Conservation (phyloP, 2,797 vertebrate species). For the Gobio occitaniae region DNA sequence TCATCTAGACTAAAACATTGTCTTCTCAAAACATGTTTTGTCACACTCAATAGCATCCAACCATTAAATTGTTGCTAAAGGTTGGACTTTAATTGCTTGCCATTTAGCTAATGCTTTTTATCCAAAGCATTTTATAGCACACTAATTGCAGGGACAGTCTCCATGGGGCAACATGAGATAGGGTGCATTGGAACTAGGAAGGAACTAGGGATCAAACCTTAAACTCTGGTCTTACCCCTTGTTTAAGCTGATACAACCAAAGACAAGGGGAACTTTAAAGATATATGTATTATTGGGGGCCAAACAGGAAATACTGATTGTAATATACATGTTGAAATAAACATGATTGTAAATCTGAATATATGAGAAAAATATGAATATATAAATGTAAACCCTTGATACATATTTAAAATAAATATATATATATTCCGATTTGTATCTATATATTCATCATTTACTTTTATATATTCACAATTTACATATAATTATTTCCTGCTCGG, state of each 20-base stretch:
- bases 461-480: too few relatives aligned
- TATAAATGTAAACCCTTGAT: too few relatives aligned
- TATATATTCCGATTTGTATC: too few relatives aligned
- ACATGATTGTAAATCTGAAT: too few relatives aligned
- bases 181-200: not conserved
- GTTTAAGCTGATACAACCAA: not conserved
- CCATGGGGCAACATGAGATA: constrained; percentile 1
- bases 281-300: not conserved
- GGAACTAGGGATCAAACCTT: not conserved
- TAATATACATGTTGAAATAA: too few relatives aligned
- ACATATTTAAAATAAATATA: too few relatives aligned
- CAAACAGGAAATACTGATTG: too few relatives aligned
- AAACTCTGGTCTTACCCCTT: not conserved
- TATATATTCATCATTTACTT: too few relatives aligned
- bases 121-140: not conserved
- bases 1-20: not conserved
- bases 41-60: not conserved
- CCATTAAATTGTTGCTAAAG: constrained; percentile 8
- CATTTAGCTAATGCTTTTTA: constrained; percentile 27
- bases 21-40: not conserved
- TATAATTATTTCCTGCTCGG: too few relatives aligned
- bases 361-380: too few relatives aligned
- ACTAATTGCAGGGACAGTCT: constrained; percentile 21
- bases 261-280: not conserved
- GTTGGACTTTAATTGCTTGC: constrained; percentile 31